Evolutionary conservation across 2,113 vertebrate genomes (phyloP), one percentile per base, ranked within the genome.

Genomic region (Caranx ignobilis): DNA sequence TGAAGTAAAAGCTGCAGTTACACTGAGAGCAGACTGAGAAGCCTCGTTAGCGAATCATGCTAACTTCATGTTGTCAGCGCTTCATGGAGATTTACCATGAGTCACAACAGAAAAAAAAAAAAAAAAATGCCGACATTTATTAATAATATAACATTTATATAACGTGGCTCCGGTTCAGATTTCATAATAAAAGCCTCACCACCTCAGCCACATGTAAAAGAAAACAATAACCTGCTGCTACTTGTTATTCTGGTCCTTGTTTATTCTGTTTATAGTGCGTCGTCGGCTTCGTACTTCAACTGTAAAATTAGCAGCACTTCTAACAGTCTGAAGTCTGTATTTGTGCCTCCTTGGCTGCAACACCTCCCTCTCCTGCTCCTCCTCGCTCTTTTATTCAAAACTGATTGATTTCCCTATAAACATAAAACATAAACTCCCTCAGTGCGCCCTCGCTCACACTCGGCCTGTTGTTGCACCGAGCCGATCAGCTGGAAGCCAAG

Each of bases 401-500:
- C 52, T 55, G 39, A 69, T 79, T 71, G 65, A 84, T 73, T 39
- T 67, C 57, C 41, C 26, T 1, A 65, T 13, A 32, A 65, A 79
- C 52, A 71, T 13, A 13, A 59, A 77, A 47, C 60, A 71, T n/a
- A 18, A 73, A 79, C 60, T 39, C 6, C 19, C 32, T 68, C 61
- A 7, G 63, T 16, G 45, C 6, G 31, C 71, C 68, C 64, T 85
- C 21, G 55, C 64, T 85, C 21, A 61, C 48, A 48, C 41, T 39
- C 21, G 41, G 61, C 34, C 57, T 11, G 6, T 41, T 69, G 80
- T 68, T 68, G 64, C 57, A 65, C 59, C 39, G 76, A 61, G 70
- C 61, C 77, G 81, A 87, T 85, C 82, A 75, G 65, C 57, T 56
- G 59, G 77, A 75, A 79, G 77, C 65, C 65, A 71, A 80, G 79